Conservation (phyloP, 2,797 vertebrate species). For the Sebastolobus altivelis region DNA sequence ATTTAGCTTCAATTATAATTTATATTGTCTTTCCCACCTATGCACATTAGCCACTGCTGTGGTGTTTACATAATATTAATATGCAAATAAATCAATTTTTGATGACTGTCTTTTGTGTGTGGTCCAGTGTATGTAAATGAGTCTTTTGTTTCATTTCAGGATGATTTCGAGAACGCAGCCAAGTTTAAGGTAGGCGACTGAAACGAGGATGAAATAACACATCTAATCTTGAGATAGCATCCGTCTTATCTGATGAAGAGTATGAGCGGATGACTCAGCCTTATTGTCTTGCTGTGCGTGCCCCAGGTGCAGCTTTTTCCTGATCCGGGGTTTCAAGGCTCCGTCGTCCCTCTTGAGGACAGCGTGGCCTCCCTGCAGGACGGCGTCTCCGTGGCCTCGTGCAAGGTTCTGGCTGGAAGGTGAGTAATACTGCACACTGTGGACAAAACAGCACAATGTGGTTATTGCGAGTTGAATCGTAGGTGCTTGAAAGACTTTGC, state of each 20-base stretch:
- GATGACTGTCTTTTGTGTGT: neutral
- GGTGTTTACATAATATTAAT: neutral
- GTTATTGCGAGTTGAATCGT: neutral
- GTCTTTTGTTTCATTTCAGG: slow-evolving; percentile 78
- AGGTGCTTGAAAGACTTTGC: neutral
- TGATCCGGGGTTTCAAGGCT: slow-evolving; percentile 89
- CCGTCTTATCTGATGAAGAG: neutral
- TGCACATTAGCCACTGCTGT: neutral
- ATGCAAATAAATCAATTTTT: neutral
- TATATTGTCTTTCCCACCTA: neutral
- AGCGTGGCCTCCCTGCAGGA: slow-evolving; percentile 81
- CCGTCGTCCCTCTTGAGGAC: slow-evolving; percentile 84
- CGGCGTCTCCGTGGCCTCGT: slow-evolving; percentile 88
- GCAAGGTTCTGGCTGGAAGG: slow-evolving; percentile 92
- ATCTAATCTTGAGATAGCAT: neutral
- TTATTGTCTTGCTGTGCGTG: slow-evolving; percentile 20
- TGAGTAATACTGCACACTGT: slow-evolving; percentile 70
- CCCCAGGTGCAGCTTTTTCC: slow-evolving; percentile 93
- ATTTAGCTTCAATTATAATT: neutral
- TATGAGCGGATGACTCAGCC: slow-evolving; percentile 41
- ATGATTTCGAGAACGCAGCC: slow-evolving; percentile 81
- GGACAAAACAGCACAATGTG: neutral
- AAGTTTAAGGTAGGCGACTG: slow-evolving; percentile 88
- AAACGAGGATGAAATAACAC: neutral
- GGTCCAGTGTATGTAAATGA: neutral